These are phyloP conservation scores for Tangara arthus DNA, from an alignment of 2,797 vertebrate species.

Conservation along the genomic window DNA sequence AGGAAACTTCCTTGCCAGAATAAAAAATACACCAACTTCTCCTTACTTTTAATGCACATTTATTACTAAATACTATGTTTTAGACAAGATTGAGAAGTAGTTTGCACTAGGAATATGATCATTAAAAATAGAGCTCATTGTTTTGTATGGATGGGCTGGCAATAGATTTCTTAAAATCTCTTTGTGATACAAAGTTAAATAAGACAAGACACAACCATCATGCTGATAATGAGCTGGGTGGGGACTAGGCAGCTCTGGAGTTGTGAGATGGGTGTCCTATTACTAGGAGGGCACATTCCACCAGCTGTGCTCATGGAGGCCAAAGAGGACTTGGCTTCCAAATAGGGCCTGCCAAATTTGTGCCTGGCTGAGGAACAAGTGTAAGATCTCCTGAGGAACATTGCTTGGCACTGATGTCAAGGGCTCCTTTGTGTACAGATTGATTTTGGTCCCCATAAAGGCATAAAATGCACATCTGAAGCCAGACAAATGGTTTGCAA, in stretches of 20 bases:
- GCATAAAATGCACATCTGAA: neutral
- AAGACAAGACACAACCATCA: neutral
- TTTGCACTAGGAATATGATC: neutral
- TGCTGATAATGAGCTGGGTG: neutral
- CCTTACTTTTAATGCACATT: neutral
- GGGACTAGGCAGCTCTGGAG: neutral
- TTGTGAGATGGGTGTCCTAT: neutral
- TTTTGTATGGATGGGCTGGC: neutral
- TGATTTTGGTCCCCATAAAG: neutral
- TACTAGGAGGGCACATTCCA: neutral
- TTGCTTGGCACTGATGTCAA: neutral
- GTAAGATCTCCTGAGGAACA: neutral
- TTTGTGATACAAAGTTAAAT: neutral
- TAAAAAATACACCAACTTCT: neutral
- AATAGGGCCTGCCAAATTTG: neutral
- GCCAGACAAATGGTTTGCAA: neutral
- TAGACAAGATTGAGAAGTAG: neutral
- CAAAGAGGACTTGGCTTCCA: neutral
- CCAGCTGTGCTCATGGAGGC: neutral
- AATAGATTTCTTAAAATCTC: neutral
- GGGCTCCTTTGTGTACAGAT: neutral
- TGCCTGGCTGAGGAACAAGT: neutral
- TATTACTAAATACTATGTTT: neutral
- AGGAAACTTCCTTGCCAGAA: neutral
- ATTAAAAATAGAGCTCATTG: neutral